Conservation (phyloP, 2,113 vertebrate genomes). For the Anser brachyrhynchus region DNA sequence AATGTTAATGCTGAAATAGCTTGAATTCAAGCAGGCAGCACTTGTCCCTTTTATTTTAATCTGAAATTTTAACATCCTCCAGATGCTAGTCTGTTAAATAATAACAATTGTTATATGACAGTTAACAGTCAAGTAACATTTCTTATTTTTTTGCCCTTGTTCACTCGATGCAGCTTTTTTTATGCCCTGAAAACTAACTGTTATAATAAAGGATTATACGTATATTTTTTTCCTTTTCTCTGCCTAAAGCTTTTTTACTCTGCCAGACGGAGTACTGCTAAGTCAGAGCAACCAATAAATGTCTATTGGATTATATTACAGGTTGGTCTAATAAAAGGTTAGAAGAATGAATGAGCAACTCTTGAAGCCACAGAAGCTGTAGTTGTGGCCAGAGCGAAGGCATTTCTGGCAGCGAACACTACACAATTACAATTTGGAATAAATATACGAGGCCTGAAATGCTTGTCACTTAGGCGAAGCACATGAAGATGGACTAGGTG, state of each 20-base stretch:
- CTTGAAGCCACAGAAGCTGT: slow-evolving; percentile 48
- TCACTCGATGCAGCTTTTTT: background rate
- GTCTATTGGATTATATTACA: slow-evolving; percentile 50
- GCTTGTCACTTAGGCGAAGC: background rate
- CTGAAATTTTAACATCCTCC: slow-evolving; percentile 42
- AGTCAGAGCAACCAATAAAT: slow-evolving; percentile 36
- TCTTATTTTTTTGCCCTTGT: background rate
- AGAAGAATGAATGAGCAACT: slow-evolving; percentile 50
- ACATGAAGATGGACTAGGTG: background rate
- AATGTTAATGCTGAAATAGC: slow-evolving; percentile 15
- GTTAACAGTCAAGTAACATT: background rate
- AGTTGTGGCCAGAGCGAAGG: slow-evolving; percentile 37
- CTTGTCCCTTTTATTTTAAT: slow-evolving; percentile 57
- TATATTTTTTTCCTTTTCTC: background rate
- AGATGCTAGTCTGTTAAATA: slow-evolving; percentile 46
- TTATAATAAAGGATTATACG: background rate
- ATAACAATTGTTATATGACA: slow-evolving; percentile 34
- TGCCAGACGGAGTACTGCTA: background rate
- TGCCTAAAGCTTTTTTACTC: slow-evolving; percentile 5
- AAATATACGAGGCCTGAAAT: background rate
- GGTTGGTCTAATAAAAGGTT: slow-evolving; percentile 61
- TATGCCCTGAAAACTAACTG: background rate
- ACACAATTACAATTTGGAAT: slow-evolving; percentile 3
- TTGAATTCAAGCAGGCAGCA: slow-evolving; percentile 40
- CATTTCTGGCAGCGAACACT: slow-evolving; percentile 16